Conservation (phyloP, 2,888 invertebrate species). For the Aspidapion aeneum region DNA sequence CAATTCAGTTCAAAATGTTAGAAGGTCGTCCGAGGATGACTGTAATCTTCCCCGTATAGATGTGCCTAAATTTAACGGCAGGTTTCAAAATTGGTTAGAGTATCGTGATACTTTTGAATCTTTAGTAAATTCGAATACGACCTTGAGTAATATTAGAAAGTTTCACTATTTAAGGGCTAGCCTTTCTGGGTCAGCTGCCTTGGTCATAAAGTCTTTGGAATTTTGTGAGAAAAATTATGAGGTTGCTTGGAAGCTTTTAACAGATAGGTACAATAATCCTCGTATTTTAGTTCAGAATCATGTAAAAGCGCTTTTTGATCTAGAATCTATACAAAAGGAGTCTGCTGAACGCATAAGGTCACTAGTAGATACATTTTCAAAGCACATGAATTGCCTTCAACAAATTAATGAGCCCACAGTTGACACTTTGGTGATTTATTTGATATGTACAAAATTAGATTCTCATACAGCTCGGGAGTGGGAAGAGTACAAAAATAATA, state of each 20-base stretch:
- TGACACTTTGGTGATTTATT: slow-evolving; percentile 15
- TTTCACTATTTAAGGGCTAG: slow-evolving; percentile 18
- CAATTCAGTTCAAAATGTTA: neutral
- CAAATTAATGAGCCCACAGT: slow-evolving; percentile 11
- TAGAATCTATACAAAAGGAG: slow-evolving; percentile 8
- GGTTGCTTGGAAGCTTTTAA: slow-evolving; percentile 20
- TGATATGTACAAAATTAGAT: slow-evolving; percentile 17
- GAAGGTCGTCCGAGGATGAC: neutral
- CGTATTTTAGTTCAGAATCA: slow-evolving; percentile 22
- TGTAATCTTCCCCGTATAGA: neutral
- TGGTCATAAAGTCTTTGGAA: slow-evolving; percentile 19
- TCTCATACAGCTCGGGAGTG: slow-evolving; percentile 16
- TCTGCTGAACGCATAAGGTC: slow-evolving; percentile 12
- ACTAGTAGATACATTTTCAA: slow-evolving; percentile 14
- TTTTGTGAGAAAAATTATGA: slow-evolving; percentile 23
- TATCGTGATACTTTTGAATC: slow-evolving; percentile 22
- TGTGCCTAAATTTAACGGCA: slow-evolving; percentile 18
- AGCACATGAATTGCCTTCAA: slow-evolving; percentile 17
- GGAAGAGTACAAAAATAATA: slow-evolving; percentile 13
- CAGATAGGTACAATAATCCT: slow-evolving; percentile 21
- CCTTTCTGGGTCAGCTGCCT: slow-evolving; percentile 16
- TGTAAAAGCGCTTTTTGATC: slow-evolving; percentile 18
- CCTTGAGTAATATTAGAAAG: slow-evolving; percentile 16
- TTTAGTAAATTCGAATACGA: slow-evolving; percentile 20
- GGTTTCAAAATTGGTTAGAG: slow-evolving; percentile 14